Percentiles rank a stretch among this genome's conserved stretches.
Conservation (phyloP, 2,888 invertebrate genomes). For the Neoaliturus tenellus region DNA sequence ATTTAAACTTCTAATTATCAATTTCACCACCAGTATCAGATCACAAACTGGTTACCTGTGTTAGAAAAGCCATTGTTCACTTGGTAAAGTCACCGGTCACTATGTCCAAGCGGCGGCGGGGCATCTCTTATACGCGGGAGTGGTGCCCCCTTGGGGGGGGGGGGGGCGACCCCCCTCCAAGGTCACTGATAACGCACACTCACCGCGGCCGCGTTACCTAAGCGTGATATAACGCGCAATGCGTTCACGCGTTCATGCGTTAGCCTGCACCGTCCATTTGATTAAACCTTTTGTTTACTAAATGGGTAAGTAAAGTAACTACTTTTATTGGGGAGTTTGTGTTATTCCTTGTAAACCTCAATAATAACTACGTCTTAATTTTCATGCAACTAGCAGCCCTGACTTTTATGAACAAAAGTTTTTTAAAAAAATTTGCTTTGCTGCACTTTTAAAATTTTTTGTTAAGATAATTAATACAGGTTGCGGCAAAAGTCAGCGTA, state of each 20-base stretch:
- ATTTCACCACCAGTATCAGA: no score
- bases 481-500: no score
- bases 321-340: no score
- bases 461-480: no score
- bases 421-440: no score
- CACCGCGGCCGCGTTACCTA: slow-evolving; percentile 17
- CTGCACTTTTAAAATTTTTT: no score
- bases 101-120: background rate
- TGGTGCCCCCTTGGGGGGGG: background rate
- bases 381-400: no score
- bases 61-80: slow-evolving; percentile 5
- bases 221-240: background rate
- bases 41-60: background rate
- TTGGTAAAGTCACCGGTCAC: background rate
- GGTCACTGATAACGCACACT: slow-evolving; percentile 36
- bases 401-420: no score
- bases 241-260: background rate
- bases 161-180: background rate
- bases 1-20: no score
- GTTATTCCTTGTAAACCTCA: no score
- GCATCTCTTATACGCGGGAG: background rate
- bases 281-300: background rate
- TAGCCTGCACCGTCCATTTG: background rate
- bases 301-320: no score
- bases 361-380: no score